Conservation (phyloP, 2,113 vertebrate genomes). For the Nesoenas mayeri region DNA sequence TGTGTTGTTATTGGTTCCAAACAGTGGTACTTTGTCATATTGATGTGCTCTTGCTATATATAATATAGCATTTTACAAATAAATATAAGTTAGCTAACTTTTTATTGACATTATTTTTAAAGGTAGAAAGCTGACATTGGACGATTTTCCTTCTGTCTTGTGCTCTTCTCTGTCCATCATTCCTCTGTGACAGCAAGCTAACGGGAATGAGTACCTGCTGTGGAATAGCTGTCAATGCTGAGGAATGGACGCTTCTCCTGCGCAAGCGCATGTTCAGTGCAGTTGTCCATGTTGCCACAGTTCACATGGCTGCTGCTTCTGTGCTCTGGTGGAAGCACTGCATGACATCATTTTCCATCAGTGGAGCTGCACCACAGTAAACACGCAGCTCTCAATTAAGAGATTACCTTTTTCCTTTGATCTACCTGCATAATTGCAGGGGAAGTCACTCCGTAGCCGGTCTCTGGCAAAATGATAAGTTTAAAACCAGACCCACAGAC, state of each 20-base stretch:
- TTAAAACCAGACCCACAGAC: neutral
- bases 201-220: neutral
- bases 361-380: neutral
- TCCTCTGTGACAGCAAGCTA: neutral
- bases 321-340: neutral
- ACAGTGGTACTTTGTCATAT: neutral
- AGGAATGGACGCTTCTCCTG: neutral
- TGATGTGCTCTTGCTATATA: constrained; percentile 42
- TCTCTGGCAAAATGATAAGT: neutral
- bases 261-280: fast-evolving
- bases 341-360: neutral
- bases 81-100: constrained; percentile 35
- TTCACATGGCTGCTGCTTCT: neutral
- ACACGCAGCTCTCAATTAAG: neutral
- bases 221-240: neutral
- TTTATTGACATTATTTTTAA: neutral
- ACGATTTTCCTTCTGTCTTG: neutral
- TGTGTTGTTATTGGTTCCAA: neutral
- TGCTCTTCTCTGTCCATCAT: neutral
- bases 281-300: neutral
- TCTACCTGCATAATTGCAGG: neutral
- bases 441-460: neutral
- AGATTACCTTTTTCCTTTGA: neutral
- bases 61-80: constrained; percentile 64
- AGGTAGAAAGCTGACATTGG: neutral